phyloP scores from a whole-genome alignment of 1,140 invertebrate genomes.

The Caenorhabditis elegans region WBcel235 BX284602.5:9438501-9439000 shows the following conservation, averaged over 20 bases:
- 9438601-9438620: background rate
- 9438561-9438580: too few relatives aligned
- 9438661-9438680: background rate
- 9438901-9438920: background rate
- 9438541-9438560: too few relatives aligned
- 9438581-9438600: too few relatives aligned
- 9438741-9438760: background rate
- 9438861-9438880: background rate
- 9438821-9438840: background rate
- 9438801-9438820: background rate
- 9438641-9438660: background rate
- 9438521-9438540: too few relatives aligned
- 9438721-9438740: background rate
- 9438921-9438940: background rate
- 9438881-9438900: background rate
- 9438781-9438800: background rate
- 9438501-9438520: too few relatives aligned
- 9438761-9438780: background rate
- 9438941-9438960: background rate
- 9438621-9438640: background rate
- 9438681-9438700: background rate
- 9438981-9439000: background rate
- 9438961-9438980: background rate
- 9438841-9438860: background rate
- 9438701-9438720: background rate